Conservation (phyloP, 2,113 vertebrate genomes). For the Coregonus clupeaformis region DNA sequence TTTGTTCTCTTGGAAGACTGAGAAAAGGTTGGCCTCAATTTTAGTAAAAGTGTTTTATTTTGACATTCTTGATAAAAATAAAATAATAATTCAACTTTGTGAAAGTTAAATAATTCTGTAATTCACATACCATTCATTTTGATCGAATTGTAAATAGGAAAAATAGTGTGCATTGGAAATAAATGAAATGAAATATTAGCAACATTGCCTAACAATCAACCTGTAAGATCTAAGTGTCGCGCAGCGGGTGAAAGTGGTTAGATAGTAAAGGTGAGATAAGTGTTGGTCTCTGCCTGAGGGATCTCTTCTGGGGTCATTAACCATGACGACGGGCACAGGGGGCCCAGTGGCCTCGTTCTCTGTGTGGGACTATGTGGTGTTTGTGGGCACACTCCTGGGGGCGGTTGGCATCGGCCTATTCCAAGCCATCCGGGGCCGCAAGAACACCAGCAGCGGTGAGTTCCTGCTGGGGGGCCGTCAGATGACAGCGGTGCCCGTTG, state of each 20-base stretch:
- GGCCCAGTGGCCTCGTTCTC: conserved; percentile 70
- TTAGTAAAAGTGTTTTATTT: not conserved
- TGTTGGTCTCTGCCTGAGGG: not conserved
- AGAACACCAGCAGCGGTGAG: conserved; percentile 65
- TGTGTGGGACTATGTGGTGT: conserved; percentile 81
- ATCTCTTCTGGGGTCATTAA: conserved; percentile 2
- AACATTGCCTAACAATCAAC: conserved; percentile 2
- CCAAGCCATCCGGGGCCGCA: conserved; percentile 70
- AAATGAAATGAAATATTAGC: conserved; percentile 15
- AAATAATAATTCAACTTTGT: no score
- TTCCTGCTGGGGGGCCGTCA: conserved; percentile 77
- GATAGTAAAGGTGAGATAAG: not conserved
- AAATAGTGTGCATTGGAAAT: not conserved
- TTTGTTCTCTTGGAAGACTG: not conserved
- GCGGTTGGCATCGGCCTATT: conserved; percentile 73
- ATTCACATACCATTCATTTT: no score
- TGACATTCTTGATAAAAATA: no score
- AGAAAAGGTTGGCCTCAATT: not conserved
- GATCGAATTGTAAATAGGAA: no score
- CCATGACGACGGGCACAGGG: conserved; percentile 66
- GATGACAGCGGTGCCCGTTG: conserved; percentile 78
- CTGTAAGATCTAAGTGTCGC: not conserved
- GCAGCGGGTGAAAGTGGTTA: not conserved
- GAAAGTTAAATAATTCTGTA: no score
- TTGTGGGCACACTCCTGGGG: conserved; percentile 62